A percentile compares a stretch with the other conserved stretches of the same genome.
These are phyloP conservation scores for Gorsachius magnificus DNA, from an alignment of 2,797 vertebrate genomes.

Conservation along the genomic window DNA sequence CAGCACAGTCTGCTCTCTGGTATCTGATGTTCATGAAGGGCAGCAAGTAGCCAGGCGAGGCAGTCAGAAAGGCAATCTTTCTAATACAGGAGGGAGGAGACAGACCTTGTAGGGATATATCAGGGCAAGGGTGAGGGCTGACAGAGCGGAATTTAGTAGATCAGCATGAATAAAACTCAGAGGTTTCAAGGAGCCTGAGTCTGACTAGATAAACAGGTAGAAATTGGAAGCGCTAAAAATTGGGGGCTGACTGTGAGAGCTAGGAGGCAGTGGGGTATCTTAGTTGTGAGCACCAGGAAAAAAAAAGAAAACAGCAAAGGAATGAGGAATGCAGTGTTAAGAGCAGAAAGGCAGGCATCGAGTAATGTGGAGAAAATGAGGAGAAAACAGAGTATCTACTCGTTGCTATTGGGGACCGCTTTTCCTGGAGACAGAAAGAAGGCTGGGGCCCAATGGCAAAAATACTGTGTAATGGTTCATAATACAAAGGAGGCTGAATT, in stretches of 20 bases:
- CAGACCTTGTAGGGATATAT: background rate
- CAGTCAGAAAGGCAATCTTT: background rate
- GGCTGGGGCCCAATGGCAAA: background rate
- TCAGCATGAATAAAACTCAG: background rate
- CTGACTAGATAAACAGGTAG: background rate
- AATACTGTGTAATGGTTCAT: background rate
- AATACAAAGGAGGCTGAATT: background rate
- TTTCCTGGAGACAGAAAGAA: constrained; percentile 9
- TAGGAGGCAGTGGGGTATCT: background rate
- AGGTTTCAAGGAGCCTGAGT: background rate
- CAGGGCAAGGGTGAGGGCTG: background rate
- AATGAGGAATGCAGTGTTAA: background rate
- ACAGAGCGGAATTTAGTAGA: background rate
- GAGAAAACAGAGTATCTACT: background rate
- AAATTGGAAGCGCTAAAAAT: background rate
- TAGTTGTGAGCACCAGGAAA: background rate
- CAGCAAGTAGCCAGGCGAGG: background rate
- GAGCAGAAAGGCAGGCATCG: background rate
- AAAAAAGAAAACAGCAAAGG: background rate
- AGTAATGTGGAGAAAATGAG: background rate
- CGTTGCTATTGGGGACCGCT: background rate
- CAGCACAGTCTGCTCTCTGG: background rate
- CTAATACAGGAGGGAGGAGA: background rate
- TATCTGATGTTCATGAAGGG: background rate
- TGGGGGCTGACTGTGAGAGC: background rate